phyloP scores from a whole-genome alignment of 2,888 invertebrate species.

The Drosophila helvetica region DNA sequence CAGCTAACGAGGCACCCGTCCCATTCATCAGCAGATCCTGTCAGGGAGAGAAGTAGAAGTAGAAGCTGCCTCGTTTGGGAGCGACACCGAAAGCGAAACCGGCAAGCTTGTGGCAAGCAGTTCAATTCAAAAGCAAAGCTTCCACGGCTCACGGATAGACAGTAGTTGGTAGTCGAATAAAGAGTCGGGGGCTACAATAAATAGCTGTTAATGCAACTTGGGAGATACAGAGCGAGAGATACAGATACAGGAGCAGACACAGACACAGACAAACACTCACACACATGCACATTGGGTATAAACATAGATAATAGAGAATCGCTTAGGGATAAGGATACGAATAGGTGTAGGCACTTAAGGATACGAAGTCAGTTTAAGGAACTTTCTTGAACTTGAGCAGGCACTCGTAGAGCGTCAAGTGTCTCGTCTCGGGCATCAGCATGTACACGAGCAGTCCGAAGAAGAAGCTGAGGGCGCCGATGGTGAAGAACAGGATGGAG shows the following conservation, averaged over 20 bases:
- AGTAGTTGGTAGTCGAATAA: no score
- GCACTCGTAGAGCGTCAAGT: constrained; percentile 75
- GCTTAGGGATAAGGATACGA: constrained; percentile 5
- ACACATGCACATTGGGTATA: constrained; percentile 29
- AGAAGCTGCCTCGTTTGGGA: no score
- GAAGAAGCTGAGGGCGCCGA: constrained; percentile 72
- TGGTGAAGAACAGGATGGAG: constrained; percentile 73
- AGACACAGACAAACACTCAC: constrained; percentile 5
- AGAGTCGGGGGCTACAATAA: neutral
- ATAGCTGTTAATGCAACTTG: neutral
- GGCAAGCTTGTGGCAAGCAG: no score
- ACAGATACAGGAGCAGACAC: constrained; percentile 19
- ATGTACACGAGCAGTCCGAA: constrained; percentile 74
- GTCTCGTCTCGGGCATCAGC: constrained; percentile 79
- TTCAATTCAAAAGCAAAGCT: no score
- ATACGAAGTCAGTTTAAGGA: constrained; percentile 49
- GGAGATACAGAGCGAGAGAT: neutral
- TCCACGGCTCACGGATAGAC: no score
- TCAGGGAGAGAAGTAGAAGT: no score
- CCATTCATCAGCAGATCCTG: no score
- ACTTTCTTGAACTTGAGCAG: constrained; percentile 76
- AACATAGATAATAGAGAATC: constrained; percentile 21
- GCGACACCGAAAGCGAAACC: no score
- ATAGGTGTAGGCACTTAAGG: constrained; percentile 24
- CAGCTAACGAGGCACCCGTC: no score